Percentiles rank a stretch among this genome's conserved stretches.
These are phyloP conservation scores for Caradrina clavipalpis DNA, from an alignment of 2,888 invertebrate genomes.

Conservation along the genomic window DNA sequence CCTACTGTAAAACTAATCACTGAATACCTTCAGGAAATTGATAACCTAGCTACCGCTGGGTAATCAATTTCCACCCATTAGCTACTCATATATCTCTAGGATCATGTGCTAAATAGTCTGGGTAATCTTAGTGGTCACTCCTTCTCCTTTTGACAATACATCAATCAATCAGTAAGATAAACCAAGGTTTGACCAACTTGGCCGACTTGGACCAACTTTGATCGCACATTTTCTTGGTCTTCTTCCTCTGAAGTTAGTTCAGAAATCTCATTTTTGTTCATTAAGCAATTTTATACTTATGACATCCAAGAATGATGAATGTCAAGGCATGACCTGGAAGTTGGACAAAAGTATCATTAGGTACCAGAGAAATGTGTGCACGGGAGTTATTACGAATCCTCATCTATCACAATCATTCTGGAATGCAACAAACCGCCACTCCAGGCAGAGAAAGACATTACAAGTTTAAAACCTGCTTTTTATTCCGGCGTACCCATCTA, in stretches of 20 bases:
- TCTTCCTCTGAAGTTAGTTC: not conserved
- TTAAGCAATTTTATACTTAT: not conserved
- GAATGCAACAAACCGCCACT: slow-evolving; percentile 1
- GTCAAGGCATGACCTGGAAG: not conserved
- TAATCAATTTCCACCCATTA: slow-evolving; percentile 7
- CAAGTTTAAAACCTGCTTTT: not conserved
- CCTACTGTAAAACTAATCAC: not conserved
- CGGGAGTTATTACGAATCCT: not conserved
- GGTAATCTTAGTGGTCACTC: not conserved
- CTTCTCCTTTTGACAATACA: not conserved
- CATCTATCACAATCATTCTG: slow-evolving; percentile 26
- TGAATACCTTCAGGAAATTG: too few relatives aligned
- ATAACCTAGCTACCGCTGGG: too few relatives aligned
- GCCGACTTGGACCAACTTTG: too few relatives aligned
- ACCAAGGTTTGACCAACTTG: not conserved
- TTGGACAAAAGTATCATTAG: not conserved
- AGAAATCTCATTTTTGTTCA: not conserved
- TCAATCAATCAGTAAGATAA: slow-evolving; percentile 12
- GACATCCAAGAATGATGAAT: too few relatives aligned
- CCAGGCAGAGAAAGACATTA: not conserved
- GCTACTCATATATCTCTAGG: not conserved
- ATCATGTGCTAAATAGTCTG: not conserved
- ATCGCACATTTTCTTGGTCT: not conserved
- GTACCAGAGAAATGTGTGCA: not conserved
- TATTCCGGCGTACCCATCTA: not conserved